Base-by-base conservation (phyloP, 2,888 invertebrate genomes). In the Dynastes grantii region DNA sequence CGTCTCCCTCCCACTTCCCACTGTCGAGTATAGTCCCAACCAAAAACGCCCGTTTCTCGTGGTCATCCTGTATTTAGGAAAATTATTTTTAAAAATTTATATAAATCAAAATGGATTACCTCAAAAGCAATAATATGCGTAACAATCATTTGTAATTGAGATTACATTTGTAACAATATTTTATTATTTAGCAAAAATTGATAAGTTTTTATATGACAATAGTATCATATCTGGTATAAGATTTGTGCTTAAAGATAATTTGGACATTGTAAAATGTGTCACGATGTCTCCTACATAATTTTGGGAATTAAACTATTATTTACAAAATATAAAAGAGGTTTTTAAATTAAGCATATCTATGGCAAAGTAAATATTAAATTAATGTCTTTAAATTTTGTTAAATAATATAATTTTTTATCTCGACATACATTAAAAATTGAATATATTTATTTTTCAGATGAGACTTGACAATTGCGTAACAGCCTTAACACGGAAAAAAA, bases 401-500 rank as follows among this genome's bases (percentile, higher is more conserved):
- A 45, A 45, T 45, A 45, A 8, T 45, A 45, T 45, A 22, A 45
- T 45, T 45, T 45, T 45, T 45, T 37, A 37, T 37, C 5, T 37
- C 5, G 32, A 37, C 32, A 22, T 22, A 22, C 22, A 22, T 22
- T 22, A 22, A 22, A 22, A 22, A 22, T 22, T 37, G 37, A 22
- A 16, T 27, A 16, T 51, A 53, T 61, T 51, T 70, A 29, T 16
- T 9, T 78, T 80, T 51, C 76, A 80, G 80, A 80, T 80, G 80
- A 71, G 13, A 16, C 32, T 70, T 4, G 8, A 55, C n/a, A 76
- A 53, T 45, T 70, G 67, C 63, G 16, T 76, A 40, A 55, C 81
- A 45, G 88, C 89, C 2, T 83, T 92, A 68, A 87, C 89, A 3
- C 87, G 92, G 27, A 89, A 89, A 81, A 90, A 91, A 83, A 86